These are phyloP conservation scores for Gallirallus australis DNA, from an alignment of 2,797 vertebrate genomes.

Conservation along the genomic window DNA sequence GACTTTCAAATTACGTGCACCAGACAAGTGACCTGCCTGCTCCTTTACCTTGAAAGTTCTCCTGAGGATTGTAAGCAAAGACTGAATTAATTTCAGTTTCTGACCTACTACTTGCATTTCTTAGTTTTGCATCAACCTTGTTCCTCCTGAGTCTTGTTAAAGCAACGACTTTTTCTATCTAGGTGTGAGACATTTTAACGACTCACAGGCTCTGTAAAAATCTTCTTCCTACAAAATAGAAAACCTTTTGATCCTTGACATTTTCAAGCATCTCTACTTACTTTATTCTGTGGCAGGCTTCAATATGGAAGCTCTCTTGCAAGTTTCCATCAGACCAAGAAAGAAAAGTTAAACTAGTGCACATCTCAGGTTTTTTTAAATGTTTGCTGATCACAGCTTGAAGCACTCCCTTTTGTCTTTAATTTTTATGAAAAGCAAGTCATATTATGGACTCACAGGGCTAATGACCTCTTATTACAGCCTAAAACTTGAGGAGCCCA, in stretches of 20 bases:
- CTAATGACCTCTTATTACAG: not conserved
- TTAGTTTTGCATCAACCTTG: constrained; percentile 10
- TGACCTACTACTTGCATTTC: not conserved
- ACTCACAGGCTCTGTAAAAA: not conserved
- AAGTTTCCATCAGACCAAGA: not conserved
- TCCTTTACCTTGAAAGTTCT: not conserved
- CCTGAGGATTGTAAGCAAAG: not conserved
- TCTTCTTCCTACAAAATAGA: not conserved
- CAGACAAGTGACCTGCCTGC: not conserved
- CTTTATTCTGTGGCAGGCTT: not conserved
- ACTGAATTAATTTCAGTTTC: not conserved
- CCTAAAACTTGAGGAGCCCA: not conserved
- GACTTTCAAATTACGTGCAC: not conserved
- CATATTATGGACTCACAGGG: not conserved
- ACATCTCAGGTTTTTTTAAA: too few species aligned
- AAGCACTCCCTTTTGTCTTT: not conserved
- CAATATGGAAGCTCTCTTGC: not conserved
- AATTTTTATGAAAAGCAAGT: not conserved
- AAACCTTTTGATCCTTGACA: not conserved
- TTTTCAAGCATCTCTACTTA: not conserved
- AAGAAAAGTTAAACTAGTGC: not conserved
- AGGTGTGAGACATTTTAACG: not conserved
- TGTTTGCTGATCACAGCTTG: not conserved
- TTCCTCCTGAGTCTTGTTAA: not conserved
- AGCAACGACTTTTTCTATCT: not conserved